These are phyloP conservation scores for Chloebia gouldiae DNA, from an alignment of 2,113 vertebrate species.

Conservation along the genomic window DNA sequence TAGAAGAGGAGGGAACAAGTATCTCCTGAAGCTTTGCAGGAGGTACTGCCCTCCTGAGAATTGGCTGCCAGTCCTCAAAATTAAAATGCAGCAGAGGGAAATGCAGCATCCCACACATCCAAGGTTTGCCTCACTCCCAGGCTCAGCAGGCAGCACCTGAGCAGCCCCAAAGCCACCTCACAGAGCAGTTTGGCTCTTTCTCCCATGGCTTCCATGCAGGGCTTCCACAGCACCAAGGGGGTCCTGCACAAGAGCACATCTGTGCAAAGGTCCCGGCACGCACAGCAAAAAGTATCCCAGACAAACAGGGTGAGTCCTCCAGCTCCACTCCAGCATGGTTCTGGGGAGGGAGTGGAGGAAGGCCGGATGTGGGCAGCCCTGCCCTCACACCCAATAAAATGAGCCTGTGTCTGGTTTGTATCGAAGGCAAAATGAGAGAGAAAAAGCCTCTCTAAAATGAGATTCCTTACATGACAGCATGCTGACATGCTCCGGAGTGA, in stretches of 20 bases:
- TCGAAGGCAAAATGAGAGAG: not conserved
- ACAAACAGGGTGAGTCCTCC: not conserved
- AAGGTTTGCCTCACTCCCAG: not conserved
- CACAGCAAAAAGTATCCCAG: not conserved
- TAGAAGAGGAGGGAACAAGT: not conserved
- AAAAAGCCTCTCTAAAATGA: conserved; percentile 26
- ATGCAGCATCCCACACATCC: not conserved
- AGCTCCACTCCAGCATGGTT: accelerated
- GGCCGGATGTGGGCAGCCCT: not conserved
- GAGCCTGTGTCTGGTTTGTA: conserved; percentile 36
- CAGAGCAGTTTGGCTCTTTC: accelerated
- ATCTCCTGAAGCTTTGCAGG: not conserved
- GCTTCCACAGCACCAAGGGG: not conserved
- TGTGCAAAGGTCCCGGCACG: accelerated
- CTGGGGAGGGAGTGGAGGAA: not conserved
- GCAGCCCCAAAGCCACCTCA: not conserved
- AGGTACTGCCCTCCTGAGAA: not conserved
- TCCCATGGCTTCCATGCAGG: not conserved
- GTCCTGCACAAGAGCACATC: accelerated
- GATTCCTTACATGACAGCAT: conserved; percentile 43
- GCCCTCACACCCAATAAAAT: conserved; percentile 28
- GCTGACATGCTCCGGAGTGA: conserved; percentile 17
- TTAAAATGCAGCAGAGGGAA: accelerated
- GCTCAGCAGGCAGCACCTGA: not conserved
- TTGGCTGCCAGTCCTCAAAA: not conserved